Evolutionary conservation across 2,797 vertebrate genomes (phyloP), one percentile per base, ranked within the genome.

Genomic region (Mus minutoides): DNA sequence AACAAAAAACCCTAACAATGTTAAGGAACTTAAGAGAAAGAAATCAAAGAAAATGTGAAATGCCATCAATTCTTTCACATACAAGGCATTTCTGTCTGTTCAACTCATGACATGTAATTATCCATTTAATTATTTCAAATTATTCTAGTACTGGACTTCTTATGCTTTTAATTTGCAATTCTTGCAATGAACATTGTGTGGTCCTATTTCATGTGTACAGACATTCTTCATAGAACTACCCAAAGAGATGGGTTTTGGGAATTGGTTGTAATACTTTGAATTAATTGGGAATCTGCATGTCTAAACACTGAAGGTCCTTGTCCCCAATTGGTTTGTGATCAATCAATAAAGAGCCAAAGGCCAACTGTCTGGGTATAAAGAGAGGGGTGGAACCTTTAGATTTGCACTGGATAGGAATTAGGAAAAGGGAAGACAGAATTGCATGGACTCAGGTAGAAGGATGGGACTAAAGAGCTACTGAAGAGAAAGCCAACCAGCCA

Each of bases 11-110:
- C n/a, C 43, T 29, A 79, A 83, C 4, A 82, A 24, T 40, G 10
- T 76, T 54, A 92, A 19, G n/a, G 0, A 52, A 8, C n/a, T 52
- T 83, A 58, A 88, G 17, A 13, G 60, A 60, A 96, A 49, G 11
- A 92, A 93, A n/a, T 49, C 9, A 31, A 87, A 94, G 12, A 17
- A 91, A 83, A 87, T 2, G 14, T 31, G 40, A 96, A 92, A 80
- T 40, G 34, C 4, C 56, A 76, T 3, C 62, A 49, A 49, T 56
- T 92, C 19, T 90, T 77, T 31, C 49, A 62, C 0, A 43, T 46
- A 26, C 37, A 88, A 69, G 17, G 19, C 40, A 16, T 34, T 17
- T 75, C 9, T 71, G 54, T 77, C 9, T 2, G 26, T 6, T 78
- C 11, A n/a, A 64, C 62, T 54, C 62, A 73, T 22, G 60, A 26